phyloP scores from a whole-genome alignment of 2,113 vertebrate genomes.

The Microcebus ravelobensis region DNA sequence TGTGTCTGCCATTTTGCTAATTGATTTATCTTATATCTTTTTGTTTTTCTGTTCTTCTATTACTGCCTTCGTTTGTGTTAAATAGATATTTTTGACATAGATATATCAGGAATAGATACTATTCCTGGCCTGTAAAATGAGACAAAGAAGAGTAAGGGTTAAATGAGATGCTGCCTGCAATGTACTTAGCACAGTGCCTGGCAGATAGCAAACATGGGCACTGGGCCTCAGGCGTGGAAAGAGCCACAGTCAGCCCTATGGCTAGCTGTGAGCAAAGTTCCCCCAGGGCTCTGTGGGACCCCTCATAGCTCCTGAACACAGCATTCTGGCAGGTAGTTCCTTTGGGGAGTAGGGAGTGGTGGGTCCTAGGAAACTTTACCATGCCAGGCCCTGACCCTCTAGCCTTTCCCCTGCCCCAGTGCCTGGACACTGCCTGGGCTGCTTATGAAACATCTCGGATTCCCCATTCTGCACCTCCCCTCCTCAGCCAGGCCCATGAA shows the following conservation, averaged over 20 bases:
- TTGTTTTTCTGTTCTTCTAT: not conserved
- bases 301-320: not conserved
- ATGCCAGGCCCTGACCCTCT: not conserved
- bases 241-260: not conserved
- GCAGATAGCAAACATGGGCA: not conserved
- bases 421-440: not conserved
- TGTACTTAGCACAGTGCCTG: not conserved
- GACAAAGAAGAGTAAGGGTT: not conserved
- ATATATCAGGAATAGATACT: not conserved
- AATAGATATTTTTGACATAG: not conserved
- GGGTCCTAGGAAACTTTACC: not conserved
- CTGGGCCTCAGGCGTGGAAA: not conserved
- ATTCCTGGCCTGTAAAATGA: not conserved
- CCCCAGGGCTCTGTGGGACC: not conserved
- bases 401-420: not conserved
- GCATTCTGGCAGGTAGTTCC: not conserved
- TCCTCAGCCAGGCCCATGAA: not conserved
- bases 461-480: not conserved
- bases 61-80: not conserved
- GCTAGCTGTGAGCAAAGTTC: not conserved
- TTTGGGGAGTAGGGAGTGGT: not conserved
- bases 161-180: not conserved
- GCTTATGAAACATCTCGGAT: not conserved
- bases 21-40: not conserved
- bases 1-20: not conserved